phyloP scores from a whole-genome alignment of 2,113 vertebrate species.

The Peromyscus maniculatus region DNA sequence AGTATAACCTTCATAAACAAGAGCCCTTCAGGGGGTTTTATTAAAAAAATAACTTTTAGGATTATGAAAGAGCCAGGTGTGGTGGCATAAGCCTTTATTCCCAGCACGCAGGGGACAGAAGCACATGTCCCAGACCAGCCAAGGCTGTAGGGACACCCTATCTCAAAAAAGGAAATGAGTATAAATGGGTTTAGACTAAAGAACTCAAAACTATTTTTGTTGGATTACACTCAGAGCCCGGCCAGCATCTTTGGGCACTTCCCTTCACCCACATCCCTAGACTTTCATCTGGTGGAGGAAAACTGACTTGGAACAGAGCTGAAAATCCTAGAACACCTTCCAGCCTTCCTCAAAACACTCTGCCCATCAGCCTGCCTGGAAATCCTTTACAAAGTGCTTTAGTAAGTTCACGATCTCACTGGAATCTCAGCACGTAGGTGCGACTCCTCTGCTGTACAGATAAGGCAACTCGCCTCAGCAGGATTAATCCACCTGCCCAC shows the following conservation, averaged over 20 bases:
- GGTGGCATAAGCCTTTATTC: background rate
- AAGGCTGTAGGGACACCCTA: background rate
- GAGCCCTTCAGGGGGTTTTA: background rate
- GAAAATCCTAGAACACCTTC: slow-evolving; percentile 3
- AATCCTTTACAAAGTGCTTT: background rate
- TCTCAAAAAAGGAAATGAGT: background rate
- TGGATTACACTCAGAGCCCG: background rate
- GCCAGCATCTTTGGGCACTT: too few relatives aligned
- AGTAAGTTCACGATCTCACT: background rate
- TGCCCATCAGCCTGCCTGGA: background rate
- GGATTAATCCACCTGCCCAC: background rate
- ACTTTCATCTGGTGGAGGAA: background rate
- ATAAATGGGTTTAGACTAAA: background rate
- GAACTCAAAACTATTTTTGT: background rate
- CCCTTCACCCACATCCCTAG: background rate
- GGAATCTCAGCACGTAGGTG: background rate
- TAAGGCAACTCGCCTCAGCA: background rate
- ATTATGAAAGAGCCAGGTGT: background rate
- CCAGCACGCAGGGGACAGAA: background rate
- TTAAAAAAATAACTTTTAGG: background rate
- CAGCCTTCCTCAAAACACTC: background rate
- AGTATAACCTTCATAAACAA: background rate
- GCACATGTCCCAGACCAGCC: background rate
- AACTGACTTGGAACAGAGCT: background rate
- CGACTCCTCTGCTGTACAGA: background rate